Evolutionary conservation across 2,113 vertebrate species (phyloP).

Genomic region (Leptosomus discolor): DNA sequence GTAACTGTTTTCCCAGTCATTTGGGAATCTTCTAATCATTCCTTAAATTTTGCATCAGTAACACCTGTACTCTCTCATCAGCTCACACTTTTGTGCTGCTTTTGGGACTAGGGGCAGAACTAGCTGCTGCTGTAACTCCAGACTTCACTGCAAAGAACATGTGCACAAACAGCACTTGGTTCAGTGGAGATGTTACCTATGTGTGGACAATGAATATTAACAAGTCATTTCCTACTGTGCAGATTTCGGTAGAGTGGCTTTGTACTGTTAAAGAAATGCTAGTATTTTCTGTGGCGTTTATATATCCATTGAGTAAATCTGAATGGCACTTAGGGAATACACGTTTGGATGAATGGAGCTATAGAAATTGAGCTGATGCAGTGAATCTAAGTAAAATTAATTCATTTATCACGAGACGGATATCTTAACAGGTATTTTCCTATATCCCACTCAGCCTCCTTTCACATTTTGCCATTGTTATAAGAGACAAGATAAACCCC

Average conservation of each 20-base stretch:
- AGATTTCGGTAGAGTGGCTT: not conserved
- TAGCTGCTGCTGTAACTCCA: not conserved
- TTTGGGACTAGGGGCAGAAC: not conserved
- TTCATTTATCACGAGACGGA: not conserved
- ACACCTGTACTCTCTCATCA: slow-evolving; percentile 18
- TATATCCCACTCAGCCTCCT: not conserved
- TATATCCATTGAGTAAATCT: not conserved
- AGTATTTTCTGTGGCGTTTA: not conserved
- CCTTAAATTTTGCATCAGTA: slow-evolving; percentile 51
- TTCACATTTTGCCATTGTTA: not conserved
- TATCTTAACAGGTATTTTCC: not conserved
- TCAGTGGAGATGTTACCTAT: not conserved
- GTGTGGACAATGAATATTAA: not conserved
- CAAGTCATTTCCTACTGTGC: not conserved
- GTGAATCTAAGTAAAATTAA: not conserved
- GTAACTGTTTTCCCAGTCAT: slow-evolving; percentile 22
- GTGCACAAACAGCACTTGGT: not conserved
- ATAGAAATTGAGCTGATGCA: not conserved
- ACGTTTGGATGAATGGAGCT: not conserved
- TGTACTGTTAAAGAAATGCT: not conserved
- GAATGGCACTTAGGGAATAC: not conserved
- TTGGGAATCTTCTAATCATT: slow-evolving; percentile 34
- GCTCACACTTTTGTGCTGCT: not conserved
- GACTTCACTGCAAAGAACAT: not conserved
- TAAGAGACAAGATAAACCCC: not conserved